Evolutionary conservation across 1,140 invertebrate species (phyloP).

Genomic region (Theocolax elegans): DNA sequence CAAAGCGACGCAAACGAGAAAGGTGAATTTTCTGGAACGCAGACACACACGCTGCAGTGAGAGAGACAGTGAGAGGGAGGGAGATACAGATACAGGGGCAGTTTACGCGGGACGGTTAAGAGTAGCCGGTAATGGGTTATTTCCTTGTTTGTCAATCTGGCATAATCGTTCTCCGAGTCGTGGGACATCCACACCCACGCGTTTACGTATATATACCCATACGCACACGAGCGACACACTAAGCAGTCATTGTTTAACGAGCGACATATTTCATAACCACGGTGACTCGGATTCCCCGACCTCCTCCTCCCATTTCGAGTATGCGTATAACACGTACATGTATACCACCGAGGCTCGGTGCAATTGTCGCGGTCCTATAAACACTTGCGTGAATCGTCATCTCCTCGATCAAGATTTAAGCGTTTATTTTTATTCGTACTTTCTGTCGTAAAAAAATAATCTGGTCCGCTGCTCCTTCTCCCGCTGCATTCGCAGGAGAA

Average conservation of each 20-base stretch:
- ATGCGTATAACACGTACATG: too few relatives aligned
- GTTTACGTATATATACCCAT: slow-evolving; percentile 12
- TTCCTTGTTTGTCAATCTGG: slow-evolving; percentile 52
- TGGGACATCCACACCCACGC: slow-evolving; percentile 39
- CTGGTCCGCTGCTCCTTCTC: too few relatives aligned
- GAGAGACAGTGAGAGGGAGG: slow-evolving; percentile 4
- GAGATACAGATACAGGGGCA: slow-evolving; percentile 15
- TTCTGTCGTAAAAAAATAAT: too few relatives aligned
- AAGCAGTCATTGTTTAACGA: slow-evolving; percentile 47
- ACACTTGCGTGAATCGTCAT: too few relatives aligned
- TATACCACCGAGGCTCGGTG: too few relatives aligned
- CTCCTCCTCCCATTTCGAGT: too few relatives aligned
- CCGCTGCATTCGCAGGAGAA: too few relatives aligned
- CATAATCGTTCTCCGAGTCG: slow-evolving; percentile 20
- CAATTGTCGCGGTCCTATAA: too few relatives aligned
- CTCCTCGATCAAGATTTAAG: too few relatives aligned
- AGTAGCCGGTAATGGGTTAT: slow-evolving; percentile 46
- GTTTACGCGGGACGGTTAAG: slow-evolving; percentile 40
- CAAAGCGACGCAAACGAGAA: neutral
- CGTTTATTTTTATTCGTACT: too few relatives aligned
- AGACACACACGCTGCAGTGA: neutral
- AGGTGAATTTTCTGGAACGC: neutral
- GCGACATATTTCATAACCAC: slow-evolving; percentile 42
- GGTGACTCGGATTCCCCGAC: slow-evolving; percentile 9
- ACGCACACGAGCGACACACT: neutral